These are phyloP conservation scores for Neodon shergylaensis DNA, from an alignment of 2,113 vertebrate species.

Conservation along the genomic window DNA sequence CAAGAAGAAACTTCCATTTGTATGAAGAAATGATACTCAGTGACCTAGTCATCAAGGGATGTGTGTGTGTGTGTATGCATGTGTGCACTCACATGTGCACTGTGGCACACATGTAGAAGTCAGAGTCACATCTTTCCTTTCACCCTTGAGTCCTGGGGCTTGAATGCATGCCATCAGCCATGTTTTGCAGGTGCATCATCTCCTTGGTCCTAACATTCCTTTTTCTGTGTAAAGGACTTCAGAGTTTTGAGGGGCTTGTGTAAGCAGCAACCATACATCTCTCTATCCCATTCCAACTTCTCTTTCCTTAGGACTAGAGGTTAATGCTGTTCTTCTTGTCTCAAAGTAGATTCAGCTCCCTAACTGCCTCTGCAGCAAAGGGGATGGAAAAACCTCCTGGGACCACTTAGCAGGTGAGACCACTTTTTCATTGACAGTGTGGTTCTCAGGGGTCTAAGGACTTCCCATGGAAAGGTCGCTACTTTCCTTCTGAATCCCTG, in stretches of 20 bases:
- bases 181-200: neutral
- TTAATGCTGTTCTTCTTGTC: neutral
- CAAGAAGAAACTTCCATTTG: neutral
- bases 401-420: neutral
- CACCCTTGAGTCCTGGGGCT: neutral
- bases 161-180: neutral
- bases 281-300: neutral
- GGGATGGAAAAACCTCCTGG: neutral
- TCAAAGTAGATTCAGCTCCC: neutral
- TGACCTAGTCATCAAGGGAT: neutral
- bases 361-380: neutral
- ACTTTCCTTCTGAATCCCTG: neutral
- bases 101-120: neutral
- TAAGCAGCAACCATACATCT: neutral
- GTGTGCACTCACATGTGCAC: too few species aligned
- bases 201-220: neutral
- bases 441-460: neutral
- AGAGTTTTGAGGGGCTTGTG: neutral
- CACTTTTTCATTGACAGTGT: neutral
- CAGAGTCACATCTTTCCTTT: neutral
- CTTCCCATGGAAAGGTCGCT: neutral
- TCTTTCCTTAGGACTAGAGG: neutral
- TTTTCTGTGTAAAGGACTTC: neutral
- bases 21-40: neutral
- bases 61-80: neutral